phyloP scores from a whole-genome alignment of 2,797 vertebrate species.

The Austrolebias charrua region DNA sequence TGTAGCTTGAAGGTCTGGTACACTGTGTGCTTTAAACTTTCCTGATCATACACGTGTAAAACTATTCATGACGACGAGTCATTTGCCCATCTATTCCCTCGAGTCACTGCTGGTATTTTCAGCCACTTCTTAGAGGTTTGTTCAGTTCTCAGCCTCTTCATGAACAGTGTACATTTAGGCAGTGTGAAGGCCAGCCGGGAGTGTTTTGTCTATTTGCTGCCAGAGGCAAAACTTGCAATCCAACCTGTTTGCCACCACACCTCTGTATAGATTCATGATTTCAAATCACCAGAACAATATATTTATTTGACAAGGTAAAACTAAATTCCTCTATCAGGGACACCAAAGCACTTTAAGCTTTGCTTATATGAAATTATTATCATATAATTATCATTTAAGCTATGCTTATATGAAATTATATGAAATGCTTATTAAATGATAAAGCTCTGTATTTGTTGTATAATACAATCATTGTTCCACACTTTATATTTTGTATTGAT shows the following conservation, averaged over 20 bases:
- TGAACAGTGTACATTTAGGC: not conserved
- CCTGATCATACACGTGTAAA: constrained; percentile 10
- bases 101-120: constrained; percentile 6
- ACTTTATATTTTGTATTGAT: too few relatives aligned
- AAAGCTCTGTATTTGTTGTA: too few relatives aligned
- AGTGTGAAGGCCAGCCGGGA: constrained; percentile 16
- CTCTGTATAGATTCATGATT: constrained; percentile 5
- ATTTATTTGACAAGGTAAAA: not conserved
- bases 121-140: constrained; percentile 1
- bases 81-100: constrained; percentile 8
- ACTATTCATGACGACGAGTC: constrained; percentile 11
- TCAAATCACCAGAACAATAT: not conserved
- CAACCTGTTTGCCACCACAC: constrained; percentile 47
- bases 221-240: constrained; percentile 25
- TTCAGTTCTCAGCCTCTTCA: not conserved
- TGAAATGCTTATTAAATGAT: too few relatives aligned
- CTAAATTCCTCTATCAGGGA: not conserved
- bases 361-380: too few relatives aligned
- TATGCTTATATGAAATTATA: too few relatives aligned
- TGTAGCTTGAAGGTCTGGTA: constrained; percentile 22
- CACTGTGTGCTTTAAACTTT: constrained; percentile 62
- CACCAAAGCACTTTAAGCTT: constrained; percentile 11
- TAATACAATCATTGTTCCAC: too few relatives aligned
- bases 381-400: too few relatives aligned
- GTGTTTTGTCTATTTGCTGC: constrained; percentile 28